Percentiles rank a stretch among this genome's conserved stretches.
phyloP scores from a whole-genome alignment of 2,797 vertebrate species.

The Danio aesculapii region DNA sequence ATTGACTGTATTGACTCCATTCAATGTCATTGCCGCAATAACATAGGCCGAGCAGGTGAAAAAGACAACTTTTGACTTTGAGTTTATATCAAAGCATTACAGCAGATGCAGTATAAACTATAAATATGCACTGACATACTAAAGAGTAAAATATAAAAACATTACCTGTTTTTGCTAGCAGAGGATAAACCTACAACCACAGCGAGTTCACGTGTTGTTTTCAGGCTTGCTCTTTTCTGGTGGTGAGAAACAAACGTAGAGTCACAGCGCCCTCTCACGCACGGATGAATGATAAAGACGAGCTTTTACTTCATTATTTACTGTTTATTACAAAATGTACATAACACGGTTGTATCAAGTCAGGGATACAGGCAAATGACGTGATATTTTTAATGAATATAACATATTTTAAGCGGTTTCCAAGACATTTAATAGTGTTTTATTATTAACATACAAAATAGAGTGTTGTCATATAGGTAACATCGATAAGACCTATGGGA shows the following conservation, averaged over 20 bases:
- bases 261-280: neutral
- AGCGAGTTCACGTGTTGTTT: neutral
- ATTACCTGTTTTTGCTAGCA: neutral
- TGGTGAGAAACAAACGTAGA: neutral
- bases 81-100: neutral
- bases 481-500: constrained; percentile 11
- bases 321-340: constrained; percentile 58
- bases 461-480: constrained; percentile 35
- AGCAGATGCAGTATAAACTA: neutral
- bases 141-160: too few relatives aligned
- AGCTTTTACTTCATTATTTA: neutral
- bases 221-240: neutral
- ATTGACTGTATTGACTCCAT: neutral
- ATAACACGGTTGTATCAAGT: constrained; percentile 44
- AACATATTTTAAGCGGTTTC: constrained; percentile 19
- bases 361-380: constrained; percentile 45
- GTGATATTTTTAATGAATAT: constrained; percentile 14
- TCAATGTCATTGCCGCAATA: neutral
- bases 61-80: too few relatives aligned
- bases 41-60: neutral
- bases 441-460: constrained; percentile 45
- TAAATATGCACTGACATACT: neutral
- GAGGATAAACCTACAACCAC: neutral
- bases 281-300: neutral
- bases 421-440: constrained; percentile 40